phyloP scores from a whole-genome alignment of 2,113 vertebrate species.

The Manacus vitellinus region DNA sequence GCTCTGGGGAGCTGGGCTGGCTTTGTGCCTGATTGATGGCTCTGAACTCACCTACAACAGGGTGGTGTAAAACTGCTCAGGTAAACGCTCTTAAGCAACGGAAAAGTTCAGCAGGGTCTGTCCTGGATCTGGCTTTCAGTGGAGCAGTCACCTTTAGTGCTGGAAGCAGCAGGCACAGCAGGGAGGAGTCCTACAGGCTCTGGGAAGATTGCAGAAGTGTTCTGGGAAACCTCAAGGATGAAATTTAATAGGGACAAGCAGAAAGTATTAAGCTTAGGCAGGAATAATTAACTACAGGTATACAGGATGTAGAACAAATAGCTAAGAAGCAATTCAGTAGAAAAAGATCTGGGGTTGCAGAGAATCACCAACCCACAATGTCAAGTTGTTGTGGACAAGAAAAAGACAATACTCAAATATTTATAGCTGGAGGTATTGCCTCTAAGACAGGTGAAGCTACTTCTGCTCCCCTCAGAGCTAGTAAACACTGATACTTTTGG shows the following conservation, averaged over 20 bases:
- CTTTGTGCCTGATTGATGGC: background rate
- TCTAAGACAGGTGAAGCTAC: background rate
- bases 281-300: conserved; percentile 61
- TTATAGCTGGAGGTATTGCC: background rate
- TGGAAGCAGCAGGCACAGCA: background rate
- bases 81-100: background rate
- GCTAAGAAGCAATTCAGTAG: conserved; percentile 36
- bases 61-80: background rate
- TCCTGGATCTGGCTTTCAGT: background rate
- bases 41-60: background rate
- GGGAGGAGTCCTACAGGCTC: background rate
- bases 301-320: conserved; percentile 38
- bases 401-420: background rate
- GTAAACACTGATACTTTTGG: background rate
- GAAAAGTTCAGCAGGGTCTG: background rate
- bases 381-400: conserved; percentile 6
- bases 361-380: background rate
- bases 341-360: conserved; percentile 45
- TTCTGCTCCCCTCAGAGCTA: background rate
- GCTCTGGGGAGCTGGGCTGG: background rate
- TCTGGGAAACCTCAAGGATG: conserved; percentile 47
- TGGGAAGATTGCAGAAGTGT: conserved; percentile 37
- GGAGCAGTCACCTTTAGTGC: background rate
- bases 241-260: conserved; percentile 44
- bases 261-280: conserved; percentile 61